Percentiles rank a stretch among this genome's conserved stretches.
These are phyloP conservation scores for Python bivittatus DNA, from an alignment of 2,113 vertebrate species.

Conservation along the genomic window DNA sequence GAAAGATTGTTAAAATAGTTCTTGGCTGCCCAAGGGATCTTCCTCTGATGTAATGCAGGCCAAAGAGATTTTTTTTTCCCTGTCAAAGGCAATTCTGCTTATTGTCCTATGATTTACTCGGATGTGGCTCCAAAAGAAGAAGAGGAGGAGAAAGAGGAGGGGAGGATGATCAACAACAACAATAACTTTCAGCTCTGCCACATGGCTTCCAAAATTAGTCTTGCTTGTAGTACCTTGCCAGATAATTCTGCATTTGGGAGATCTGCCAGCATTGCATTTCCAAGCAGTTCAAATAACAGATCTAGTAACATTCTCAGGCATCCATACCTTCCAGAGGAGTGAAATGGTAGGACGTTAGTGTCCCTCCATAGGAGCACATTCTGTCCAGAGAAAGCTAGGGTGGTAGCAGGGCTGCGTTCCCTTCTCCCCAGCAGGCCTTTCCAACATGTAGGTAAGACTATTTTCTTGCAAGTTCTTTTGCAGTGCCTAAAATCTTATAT, in stretches of 20 bases:
- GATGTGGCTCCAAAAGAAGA: too few relatives aligned
- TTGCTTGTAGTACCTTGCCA: background rate
- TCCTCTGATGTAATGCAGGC: rapidly evolving
- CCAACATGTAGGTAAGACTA: background rate
- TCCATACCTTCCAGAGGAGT: background rate
- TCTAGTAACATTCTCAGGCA: conserved; percentile 40
- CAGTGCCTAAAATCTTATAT: background rate
- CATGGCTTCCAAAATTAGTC: background rate
- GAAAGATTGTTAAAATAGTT: background rate
- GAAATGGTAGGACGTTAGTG: background rate
- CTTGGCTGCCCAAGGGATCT: background rate
- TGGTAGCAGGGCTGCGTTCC: background rate
- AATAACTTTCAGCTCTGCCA: background rate
- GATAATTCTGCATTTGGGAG: conserved; percentile 10
- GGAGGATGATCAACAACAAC: background rate
- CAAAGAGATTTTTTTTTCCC: background rate
- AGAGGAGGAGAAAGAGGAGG: too few relatives aligned
- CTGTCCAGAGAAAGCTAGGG: background rate
- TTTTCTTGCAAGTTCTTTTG: background rate
- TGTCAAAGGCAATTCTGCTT: background rate
- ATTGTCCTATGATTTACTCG: rapidly evolving
- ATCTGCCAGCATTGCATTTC: conserved; percentile 26
- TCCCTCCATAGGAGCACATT: background rate
- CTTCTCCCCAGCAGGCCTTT: background rate
- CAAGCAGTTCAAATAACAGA: conserved; percentile 4